Base-by-base conservation (phyloP, 2,797 vertebrate genomes). In the Lepus oiostolus region DNA sequence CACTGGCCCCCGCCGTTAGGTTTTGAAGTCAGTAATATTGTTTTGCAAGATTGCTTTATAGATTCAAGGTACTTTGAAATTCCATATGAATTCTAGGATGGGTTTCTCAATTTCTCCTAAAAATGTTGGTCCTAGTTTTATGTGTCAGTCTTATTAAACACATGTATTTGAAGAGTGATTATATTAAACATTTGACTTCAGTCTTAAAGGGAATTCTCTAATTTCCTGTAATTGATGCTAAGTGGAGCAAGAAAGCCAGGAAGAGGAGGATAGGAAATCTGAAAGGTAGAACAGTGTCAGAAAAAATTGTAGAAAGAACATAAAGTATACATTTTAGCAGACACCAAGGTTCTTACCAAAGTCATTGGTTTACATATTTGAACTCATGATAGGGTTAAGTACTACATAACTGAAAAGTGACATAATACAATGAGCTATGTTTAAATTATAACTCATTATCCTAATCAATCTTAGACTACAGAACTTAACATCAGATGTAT, bases 201-300 rank as follows among this genome's bases (percentile, higher is more conserved):
- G 11, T 35, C 47, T 77, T 67, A 65, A 62, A 32, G 54, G 5
- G 0, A 3, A 4, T 14, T 70, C 91, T 85, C 6, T 74, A 30
- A 82, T 95, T 87, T 88, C 26, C 71, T 58, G 4, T 13, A 1
- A 76, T 3, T 94, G 68, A 77, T 14, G 9, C 90, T 84, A 93
- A 96, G 95, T 91, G 24, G 38, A 80, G 13, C 62, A 91, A 93
- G 68, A 79, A 90, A 70, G 90, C 26, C 62, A 70, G 50, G 85
- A 97, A 89, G 13, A 38, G 0, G 0, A 63, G 58, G 92, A 86
- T 30, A 88, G 80, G 54, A 85, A 96, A 89, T 72, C 22, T 74
- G 50, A 84, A 85, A 96, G 32, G 62, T 75, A 96, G 87, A 21
- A 7, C 67, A 76, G 60, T 63, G 16, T 72, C 77, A 60, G 38